Evolutionary conservation across 2,113 vertebrate genomes (phyloP).

Genomic region (Esox niger): DNA sequence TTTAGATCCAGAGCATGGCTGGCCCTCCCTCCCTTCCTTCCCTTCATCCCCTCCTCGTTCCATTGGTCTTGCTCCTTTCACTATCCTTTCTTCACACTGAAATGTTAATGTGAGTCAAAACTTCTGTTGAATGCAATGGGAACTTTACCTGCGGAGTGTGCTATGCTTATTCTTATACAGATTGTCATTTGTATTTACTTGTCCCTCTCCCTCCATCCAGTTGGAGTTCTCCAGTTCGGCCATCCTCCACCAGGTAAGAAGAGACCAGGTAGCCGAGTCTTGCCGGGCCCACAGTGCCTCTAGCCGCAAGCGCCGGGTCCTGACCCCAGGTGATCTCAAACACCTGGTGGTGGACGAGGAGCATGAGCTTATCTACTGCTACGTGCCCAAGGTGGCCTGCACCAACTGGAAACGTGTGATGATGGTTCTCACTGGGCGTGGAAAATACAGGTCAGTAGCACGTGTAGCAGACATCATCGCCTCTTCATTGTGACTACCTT

Average conservation of each 20-base stretch:
- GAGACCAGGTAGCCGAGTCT: conserved; percentile 87
- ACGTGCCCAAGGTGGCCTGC: conserved; percentile 97
- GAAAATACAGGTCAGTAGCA: conserved; percentile 79
- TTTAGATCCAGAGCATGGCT: conserved; percentile 27
- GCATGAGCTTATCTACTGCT: conserved; percentile 97
- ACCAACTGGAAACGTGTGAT: conserved; percentile 99
- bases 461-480: too few relatives aligned
- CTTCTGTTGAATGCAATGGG: too few relatives aligned
- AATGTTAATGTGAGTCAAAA: not conserved
- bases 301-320: conserved; percentile 86
- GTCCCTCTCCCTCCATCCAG: conserved; percentile 52
- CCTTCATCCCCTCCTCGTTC: not conserved
- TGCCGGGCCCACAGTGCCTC: conserved; percentile 82
- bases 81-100: not conserved
- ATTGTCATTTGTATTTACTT: not conserved
- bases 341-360: conserved; percentile 96
- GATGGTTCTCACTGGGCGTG: conserved; percentile 94
- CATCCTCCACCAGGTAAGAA: conserved; percentile 85
- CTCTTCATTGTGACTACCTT: not conserved
- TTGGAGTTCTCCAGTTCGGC: conserved; percentile 81
- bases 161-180: too few relatives aligned
- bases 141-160: too few relatives aligned
- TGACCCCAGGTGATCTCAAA: conserved; percentile 90
- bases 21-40: not conserved
- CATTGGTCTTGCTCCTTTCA: too few relatives aligned